Base-by-base conservation (phyloP, 2,113 vertebrate genomes). In the Limnothrissa miodon region DNA sequence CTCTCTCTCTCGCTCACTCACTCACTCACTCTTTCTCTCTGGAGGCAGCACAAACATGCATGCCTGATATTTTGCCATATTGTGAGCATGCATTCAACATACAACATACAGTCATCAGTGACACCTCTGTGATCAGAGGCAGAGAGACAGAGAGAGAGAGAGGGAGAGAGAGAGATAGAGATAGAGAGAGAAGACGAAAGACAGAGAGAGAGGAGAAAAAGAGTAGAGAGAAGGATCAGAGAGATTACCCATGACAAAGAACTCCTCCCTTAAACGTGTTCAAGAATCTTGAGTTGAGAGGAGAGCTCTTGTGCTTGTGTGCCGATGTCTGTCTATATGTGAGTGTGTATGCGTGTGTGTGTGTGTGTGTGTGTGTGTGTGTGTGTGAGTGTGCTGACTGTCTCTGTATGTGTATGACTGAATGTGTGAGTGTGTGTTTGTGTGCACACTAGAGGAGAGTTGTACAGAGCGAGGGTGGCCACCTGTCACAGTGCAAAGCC, bases 161-260 rank as follows among this genome's bases (percentile, higher is more conserved):
- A 78, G 17, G 33, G 10, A 81, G 42, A 86, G 79, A 15, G 51
- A 87, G 82, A 21, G 10, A 81, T n/a, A 86, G 79, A 15, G 51
- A 87, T 81, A 21, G 87, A 78, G 79, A 62, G 59, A 74, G 66
- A 89, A 81, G 87, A 83, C 87, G 86, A 89, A n/a, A 48, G 81
- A n/a, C n/a, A 90, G 78, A 70, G 86, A 80, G 87, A 83, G 79
- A 81, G 83, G 45, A 45, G 45, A 83, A 25, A 46, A 25, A 80
- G 85, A n/a, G 4, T 42, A 45, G 42, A 53, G 44, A 79, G 66
- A 79, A 78, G 45, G 81, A 82, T 78, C 21, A 21, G 79, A 85
- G 59, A 45, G 66, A 74, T 74, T 74, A 36, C 29, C 66, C 66
- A 36, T 74, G 25, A 33, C 29, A 74, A 74, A 36, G 66, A 74